A percentile compares a stretch with the other conserved stretches of the same genome.
Evolutionary conservation across 2,113 vertebrate genomes (phyloP).

Genomic region (Clarias magur): DNA sequence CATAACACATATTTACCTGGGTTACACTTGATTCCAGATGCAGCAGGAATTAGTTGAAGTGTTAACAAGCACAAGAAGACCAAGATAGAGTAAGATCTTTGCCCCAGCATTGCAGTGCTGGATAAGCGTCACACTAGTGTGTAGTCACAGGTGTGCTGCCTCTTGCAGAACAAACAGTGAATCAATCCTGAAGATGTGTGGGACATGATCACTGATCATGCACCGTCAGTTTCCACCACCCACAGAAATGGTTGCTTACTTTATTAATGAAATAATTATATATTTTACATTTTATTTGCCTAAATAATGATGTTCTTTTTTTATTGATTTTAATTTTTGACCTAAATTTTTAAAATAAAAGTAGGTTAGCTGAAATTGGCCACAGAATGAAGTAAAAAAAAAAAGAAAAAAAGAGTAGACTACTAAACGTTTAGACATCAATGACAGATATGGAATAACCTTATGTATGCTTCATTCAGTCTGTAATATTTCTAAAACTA

Average conservation of each 20-base stretch:
- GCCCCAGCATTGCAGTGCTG: not conserved
- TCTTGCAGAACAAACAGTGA: not conserved
- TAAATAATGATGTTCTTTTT: not conserved
- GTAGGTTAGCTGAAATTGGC: not conserved
- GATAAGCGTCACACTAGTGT: not conserved
- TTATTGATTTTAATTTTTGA: not conserved
- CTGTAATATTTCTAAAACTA: not conserved
- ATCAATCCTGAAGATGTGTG: not conserved
- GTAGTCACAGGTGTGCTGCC: not conserved
- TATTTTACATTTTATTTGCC: not conserved
- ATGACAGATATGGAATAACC: not conserved
- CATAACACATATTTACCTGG: slow-evolving; percentile 7
- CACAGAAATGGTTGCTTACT: not conserved
- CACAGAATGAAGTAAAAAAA: not conserved
- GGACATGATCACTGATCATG: not conserved
- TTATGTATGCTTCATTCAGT: not conserved
- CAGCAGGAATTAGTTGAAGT: not conserved
- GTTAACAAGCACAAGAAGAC: not conserved
- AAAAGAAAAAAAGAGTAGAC: too few species aligned
- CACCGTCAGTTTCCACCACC: not conserved
- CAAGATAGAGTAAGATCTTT: not conserved
- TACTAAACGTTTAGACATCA: not conserved
- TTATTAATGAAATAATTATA: not conserved
- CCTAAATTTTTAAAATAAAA: not conserved
- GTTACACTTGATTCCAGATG: not conserved